Evolutionary conservation across 2,888 invertebrate species (phyloP).

Genomic region (Reticulitermes lucifugus): DNA sequence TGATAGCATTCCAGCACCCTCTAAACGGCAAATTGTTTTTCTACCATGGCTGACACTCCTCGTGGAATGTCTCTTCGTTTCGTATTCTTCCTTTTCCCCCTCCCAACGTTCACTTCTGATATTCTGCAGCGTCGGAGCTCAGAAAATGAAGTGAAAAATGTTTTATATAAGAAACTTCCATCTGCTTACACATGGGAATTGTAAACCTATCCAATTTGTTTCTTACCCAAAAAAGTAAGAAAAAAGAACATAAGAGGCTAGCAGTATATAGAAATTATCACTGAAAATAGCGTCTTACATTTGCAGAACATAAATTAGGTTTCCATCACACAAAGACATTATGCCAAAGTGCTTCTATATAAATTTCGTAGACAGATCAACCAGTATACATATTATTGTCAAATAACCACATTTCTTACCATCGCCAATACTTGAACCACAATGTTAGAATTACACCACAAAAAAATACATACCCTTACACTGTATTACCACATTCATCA

Average conservation of each 20-base stretch:
- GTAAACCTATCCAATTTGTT: not conserved
- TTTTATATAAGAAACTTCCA: conserved; percentile 5
- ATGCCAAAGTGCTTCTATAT: no score
- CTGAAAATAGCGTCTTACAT: no score
- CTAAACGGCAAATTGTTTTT: not conserved
- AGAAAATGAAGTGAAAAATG: not conserved
- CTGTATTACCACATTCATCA: no score
- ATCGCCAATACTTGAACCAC: no score
- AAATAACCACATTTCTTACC: no score
- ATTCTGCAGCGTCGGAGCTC: not conserved
- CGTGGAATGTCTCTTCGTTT: not conserved
- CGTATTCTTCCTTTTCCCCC: not conserved
- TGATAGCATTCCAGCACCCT: not conserved
- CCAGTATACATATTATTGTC: no score
- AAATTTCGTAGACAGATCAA: no score
- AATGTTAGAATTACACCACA: no score
- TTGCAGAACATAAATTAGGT: no score
- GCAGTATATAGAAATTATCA: no score
- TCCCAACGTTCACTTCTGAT: not conserved
- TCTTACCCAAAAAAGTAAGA: not conserved
- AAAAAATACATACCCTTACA: no score
- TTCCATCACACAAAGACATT: no score
- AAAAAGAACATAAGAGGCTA: not conserved
- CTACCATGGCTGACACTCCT: not conserved
- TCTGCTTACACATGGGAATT: conserved; percentile 22